A percentile compares a stretch with the other conserved stretches of the same genome.
Conservation (phyloP, 2,797 vertebrate genomes). For the Macrochelys suwanniensis region DNA sequence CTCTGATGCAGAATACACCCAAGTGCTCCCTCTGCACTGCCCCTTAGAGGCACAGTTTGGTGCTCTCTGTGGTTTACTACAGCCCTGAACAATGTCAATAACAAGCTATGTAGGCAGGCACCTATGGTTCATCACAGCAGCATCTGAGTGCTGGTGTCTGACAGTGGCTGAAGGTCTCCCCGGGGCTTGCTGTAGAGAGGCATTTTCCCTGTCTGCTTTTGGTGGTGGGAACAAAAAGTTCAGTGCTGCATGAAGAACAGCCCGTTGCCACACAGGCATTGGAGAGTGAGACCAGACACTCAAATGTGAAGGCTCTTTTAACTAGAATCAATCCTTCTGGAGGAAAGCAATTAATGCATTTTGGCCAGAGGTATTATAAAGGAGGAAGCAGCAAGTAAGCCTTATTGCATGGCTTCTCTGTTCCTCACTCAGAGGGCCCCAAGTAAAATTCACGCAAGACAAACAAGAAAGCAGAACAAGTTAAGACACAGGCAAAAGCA, state of each 20-base stretch:
- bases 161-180: neutral
- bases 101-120: neutral
- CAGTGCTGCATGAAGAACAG: neutral
- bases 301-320: neutral
- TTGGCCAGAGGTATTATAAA: neutral
- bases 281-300: neutral
- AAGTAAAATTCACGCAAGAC: neutral
- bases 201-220: neutral
- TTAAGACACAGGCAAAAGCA: neutral
- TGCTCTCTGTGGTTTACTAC: neutral
- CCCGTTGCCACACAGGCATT: neutral
- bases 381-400: neutral
- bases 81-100: neutral
- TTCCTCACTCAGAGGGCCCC: neutral
- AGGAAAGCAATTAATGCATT: neutral
- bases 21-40: too few relatives aligned
- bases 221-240: neutral
- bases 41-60: neutral
- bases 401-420: neutral
- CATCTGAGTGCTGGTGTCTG: neutral
- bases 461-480: neutral
- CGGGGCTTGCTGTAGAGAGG: neutral
- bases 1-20: too few relatives aligned
- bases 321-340: neutral
- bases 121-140: fast-evolving